phyloP scores from a whole-genome alignment of 2,797 vertebrate genomes.

The Gymnoscopelus braueri region DNA sequence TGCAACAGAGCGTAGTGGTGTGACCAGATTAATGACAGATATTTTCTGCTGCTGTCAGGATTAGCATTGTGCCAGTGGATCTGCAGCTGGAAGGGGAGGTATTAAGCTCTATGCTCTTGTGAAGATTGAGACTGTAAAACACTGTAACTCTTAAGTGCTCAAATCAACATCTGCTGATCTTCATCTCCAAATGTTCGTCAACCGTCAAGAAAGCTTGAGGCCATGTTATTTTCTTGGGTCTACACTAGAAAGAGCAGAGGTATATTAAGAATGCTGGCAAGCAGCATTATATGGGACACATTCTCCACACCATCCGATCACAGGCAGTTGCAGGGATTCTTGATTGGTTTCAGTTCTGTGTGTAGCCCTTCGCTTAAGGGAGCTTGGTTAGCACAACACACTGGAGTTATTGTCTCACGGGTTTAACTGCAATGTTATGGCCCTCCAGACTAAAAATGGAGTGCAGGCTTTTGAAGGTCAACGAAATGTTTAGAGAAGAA shows the following conservation, averaged over 20 bases:
- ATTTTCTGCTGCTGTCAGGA: slow-evolving; percentile 55
- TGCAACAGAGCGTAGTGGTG: slow-evolving; percentile 40
- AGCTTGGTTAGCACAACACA: slow-evolving; percentile 36
- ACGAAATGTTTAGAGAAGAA: slow-evolving; percentile 59
- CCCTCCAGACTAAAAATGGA: slow-evolving; percentile 61
- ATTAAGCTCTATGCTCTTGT: slow-evolving; percentile 49
- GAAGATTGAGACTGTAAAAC: slow-evolving; percentile 46
- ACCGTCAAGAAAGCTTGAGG: slow-evolving; percentile 11
- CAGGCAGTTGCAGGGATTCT: slow-evolving; percentile 13
- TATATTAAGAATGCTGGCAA: not conserved
- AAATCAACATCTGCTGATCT: slow-evolving; percentile 26
- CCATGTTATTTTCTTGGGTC: slow-evolving; percentile 4
- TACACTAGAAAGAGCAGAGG: slow-evolving; percentile 5
- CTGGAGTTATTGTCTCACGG: slow-evolving; percentile 49
- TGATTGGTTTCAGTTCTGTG: slow-evolving; percentile 31
- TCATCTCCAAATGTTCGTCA: slow-evolving; percentile 8
- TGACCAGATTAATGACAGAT: slow-evolving; percentile 71
- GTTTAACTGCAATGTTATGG: slow-evolving; percentile 49
- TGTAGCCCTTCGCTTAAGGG: slow-evolving; percentile 49
- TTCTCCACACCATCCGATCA: slow-evolving; percentile 17
- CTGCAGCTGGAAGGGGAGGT: slow-evolving; percentile 50
- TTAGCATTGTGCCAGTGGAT: slow-evolving; percentile 55
- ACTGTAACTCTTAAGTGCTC: slow-evolving; percentile 32
- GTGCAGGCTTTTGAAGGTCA: slow-evolving; percentile 49
- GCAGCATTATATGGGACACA: not conserved